Conservation (phyloP, 2,888 invertebrate species). For the Amblyjoppa proteus region DNA sequence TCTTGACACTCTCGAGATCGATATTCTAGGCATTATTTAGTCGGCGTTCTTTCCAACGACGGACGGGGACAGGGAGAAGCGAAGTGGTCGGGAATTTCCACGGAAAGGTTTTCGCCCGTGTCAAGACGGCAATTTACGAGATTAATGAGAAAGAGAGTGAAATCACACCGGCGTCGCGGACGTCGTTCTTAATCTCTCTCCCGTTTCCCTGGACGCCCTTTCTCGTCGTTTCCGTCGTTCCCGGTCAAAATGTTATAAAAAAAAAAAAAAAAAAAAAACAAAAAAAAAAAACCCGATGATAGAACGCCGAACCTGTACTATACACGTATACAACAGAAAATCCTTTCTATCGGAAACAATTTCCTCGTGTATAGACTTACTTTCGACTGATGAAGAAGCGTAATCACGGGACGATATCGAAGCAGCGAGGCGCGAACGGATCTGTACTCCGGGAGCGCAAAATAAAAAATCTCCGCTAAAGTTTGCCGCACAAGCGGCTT, state of each 20-base stretch:
- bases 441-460: not conserved
- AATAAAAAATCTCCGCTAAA: slow-evolving; percentile 3
- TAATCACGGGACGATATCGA: slow-evolving; percentile 36
- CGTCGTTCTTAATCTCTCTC: slow-evolving; percentile 66
- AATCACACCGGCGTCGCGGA: slow-evolving; percentile 63
- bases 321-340: slow-evolving; percentile 5
- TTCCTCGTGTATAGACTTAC: slow-evolving; percentile 12
- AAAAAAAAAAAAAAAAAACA: slow-evolving; percentile 22
- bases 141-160: slow-evolving; percentile 70
- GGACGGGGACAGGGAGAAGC: slow-evolving; percentile 11
- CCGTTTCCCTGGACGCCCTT: slow-evolving; percentile 38
- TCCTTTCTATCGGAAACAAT: slow-evolving; percentile 34
- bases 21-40: slow-evolving; percentile 62
- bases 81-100: slow-evolving; percentile 27
- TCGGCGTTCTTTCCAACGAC: slow-evolving; percentile 44
- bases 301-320: not conserved
- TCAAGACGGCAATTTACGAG: slow-evolving; percentile 68
- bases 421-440: not conserved
- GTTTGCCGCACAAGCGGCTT: not conserved
- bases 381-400: slow-evolving; percentile 33
- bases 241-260: slow-evolving; percentile 42
- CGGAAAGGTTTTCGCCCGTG: slow-evolving; percentile 65
- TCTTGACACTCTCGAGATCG: slow-evolving; percentile 56
- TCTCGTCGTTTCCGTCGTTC: slow-evolving; percentile 32
- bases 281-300: slow-evolving; percentile 21